A percentile compares a stretch with the other conserved stretches of the same genome.
Conservation (phyloP, 1,140 invertebrate genomes). For the Aphelinus atriplicis region DNA sequence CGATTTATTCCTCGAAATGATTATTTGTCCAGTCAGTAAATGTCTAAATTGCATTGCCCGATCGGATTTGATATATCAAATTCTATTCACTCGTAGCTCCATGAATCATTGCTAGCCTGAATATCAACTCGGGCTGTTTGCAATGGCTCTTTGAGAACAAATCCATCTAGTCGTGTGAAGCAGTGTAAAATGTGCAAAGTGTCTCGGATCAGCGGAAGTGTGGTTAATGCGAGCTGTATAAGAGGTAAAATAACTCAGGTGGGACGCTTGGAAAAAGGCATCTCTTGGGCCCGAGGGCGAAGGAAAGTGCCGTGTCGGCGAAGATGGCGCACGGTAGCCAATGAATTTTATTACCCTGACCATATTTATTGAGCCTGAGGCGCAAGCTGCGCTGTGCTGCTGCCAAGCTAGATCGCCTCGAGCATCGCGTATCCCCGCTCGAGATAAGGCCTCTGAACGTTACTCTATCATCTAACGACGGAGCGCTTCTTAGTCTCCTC, state of each 20-base stretch:
- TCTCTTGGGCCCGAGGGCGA: not conserved
- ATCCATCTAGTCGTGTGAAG: too few relatives aligned
- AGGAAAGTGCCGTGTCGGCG: slow-evolving; percentile 23
- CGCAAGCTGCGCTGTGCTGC: not conserved
- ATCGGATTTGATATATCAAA: too few relatives aligned
- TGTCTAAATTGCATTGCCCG: too few relatives aligned
- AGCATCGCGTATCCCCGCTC: not conserved
- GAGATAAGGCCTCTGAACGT: slow-evolving; percentile 12
- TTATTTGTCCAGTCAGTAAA: too few relatives aligned
- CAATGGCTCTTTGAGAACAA: too few relatives aligned
- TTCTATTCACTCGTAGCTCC: too few relatives aligned
- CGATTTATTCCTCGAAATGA: too few relatives aligned
- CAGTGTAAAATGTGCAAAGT: too few relatives aligned
- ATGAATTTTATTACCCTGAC: slow-evolving; percentile 51
- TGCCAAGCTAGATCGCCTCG: slow-evolving; percentile 6
- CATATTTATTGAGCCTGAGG: slow-evolving; percentile 44
- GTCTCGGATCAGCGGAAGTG: slow-evolving; percentile 1
- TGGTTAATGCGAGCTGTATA: not conserved
- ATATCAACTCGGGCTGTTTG: too few relatives aligned
- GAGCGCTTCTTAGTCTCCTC: not conserved
- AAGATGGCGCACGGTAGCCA: slow-evolving; percentile 20
- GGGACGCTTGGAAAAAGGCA: too few relatives aligned
- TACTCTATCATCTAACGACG: not conserved
- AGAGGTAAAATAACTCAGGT: slow-evolving; percentile 1
- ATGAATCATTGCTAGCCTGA: too few relatives aligned